A percentile compares a stretch with the other conserved stretches of the same genome.
phyloP scores from a whole-genome alignment of 2,797 vertebrate species.

The Microcaecilia unicolor region DNA sequence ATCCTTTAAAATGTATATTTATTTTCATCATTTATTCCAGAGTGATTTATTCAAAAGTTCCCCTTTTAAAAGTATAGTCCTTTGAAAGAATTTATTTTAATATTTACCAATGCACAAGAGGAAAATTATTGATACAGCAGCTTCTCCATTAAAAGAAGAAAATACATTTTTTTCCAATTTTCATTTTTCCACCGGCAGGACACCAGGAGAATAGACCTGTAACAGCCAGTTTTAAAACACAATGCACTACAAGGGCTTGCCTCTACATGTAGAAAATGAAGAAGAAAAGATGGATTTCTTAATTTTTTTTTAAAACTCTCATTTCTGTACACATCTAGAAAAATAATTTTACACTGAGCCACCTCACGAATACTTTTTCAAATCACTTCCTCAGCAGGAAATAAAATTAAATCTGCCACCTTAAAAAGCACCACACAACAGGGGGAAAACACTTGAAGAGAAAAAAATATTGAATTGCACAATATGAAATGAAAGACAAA shows the following conservation, averaged over 20 bases:
- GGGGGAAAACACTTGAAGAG: conserved; percentile 16
- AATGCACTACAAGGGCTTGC: conserved; percentile 17
- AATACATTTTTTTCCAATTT: conserved; percentile 25
- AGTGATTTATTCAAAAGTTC: no score
- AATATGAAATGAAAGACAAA: conserved; percentile 15
- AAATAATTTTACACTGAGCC: conserved; percentile 30
- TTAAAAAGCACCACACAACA: conserved; percentile 12
- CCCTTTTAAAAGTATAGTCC: no score
- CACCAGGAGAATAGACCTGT: conserved; percentile 14
- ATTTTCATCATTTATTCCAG: no score
- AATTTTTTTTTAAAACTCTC: conserved; percentile 28
- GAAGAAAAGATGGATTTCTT: conserved; percentile 25
- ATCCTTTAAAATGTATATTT: no score
- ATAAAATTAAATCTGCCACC: conserved; percentile 47
- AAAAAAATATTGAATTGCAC: conserved; percentile 16
- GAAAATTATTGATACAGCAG: conserved; percentile 14
- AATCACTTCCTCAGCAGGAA: conserved; percentile 41
- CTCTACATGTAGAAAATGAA: conserved; percentile 33
- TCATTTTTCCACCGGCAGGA: conserved; percentile 20
- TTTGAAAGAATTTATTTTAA: no score
- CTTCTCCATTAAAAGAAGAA: conserved; percentile 14
- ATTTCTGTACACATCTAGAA: conserved; percentile 4
- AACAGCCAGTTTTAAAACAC: conserved; percentile 13
- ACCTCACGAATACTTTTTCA: conserved; percentile 22
- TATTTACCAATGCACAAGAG: no score